Percentiles rank a stretch among this genome's conserved stretches.
phyloP scores from a whole-genome alignment of 1,140 invertebrate genomes.

The Monomorium pharaonis region DNA sequence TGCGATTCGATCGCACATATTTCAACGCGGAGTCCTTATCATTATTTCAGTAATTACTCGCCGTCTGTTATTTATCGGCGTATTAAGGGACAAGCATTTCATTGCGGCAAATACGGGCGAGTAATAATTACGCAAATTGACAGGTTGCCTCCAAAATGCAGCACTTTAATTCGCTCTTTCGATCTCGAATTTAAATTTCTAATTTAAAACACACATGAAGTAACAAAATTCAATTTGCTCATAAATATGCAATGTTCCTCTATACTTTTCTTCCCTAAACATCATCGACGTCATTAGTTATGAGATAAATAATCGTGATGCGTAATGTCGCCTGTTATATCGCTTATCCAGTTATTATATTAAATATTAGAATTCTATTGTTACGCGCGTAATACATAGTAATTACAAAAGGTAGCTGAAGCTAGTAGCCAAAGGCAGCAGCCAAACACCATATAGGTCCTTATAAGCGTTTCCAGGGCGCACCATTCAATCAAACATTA shows the following conservation, averaged over 20 bases:
- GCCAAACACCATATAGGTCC: too few species aligned
- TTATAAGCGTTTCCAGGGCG: too few species aligned
- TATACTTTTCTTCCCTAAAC: slow-evolving; percentile 39
- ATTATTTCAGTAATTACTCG: slow-evolving; percentile 46
- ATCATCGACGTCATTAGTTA: neutral
- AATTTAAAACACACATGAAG: slow-evolving; percentile 37
- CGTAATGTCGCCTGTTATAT: neutral
- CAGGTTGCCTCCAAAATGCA: slow-evolving; percentile 52
- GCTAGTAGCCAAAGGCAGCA: too few species aligned
- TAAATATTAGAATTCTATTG: neutral
- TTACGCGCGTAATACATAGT: neutral
- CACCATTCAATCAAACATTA: too few species aligned
- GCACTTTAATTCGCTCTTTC: slow-evolving; percentile 55
- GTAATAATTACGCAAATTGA: slow-evolving; percentile 69
- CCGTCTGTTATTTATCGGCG: slow-evolving; percentile 57
- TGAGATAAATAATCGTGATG: neutral
- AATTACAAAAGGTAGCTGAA: too few species aligned
- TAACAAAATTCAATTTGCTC: slow-evolving; percentile 57
- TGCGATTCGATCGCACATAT: slow-evolving; percentile 49
- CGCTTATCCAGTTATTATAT: neutral
- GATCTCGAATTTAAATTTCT: slow-evolving; percentile 59
- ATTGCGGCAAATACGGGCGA: slow-evolving; percentile 34
- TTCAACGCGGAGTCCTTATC: slow-evolving; percentile 47
- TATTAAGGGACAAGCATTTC: slow-evolving; percentile 51
- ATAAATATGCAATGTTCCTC: slow-evolving; percentile 43